Evolutionary conservation across 2,888 invertebrate genomes (phyloP), one percentile per base, ranked within the genome.

Genomic region (Tyria jacobaeae): DNA sequence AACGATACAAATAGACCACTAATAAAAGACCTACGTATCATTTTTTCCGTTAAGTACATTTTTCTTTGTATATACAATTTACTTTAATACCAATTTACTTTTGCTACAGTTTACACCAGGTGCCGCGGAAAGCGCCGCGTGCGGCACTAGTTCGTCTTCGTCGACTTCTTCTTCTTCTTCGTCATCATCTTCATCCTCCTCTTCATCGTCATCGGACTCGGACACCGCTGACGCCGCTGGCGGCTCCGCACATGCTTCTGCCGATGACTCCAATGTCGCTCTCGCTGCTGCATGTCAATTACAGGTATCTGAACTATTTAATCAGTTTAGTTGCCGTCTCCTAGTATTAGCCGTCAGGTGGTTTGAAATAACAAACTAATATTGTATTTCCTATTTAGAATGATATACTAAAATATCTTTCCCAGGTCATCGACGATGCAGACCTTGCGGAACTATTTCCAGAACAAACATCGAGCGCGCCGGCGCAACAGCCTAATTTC

Each of bases 391-490:
- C 60, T 71, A 64, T 71, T 72, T 69, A 41, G 57, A 62, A 49
- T 60, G 50, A 39, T 63, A 64, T 59, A 75, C 70, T 60, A 54
- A 68, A 70, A 66, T 75, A 80, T 74, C 76, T 80, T 82, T 68
- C 63, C 59, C 90, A 96, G 94, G 96, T 96, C 84, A 96, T 97
- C 84, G 96, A 96, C 84, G 96, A 97, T 89, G 97, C 97, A 84
- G 97, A 97, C 89, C 91, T 97, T 76, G 96, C 96, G 71, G 97
- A 96, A 73, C 95, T 97, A 86, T 91, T 97, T 83, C 97, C 97
- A 62, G 96, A 97, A 83, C 96, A 96, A 84, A 95, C 91, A 81
- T 79, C 92, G 85, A 87, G 88, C 89, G 90, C 92, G 90, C 87
- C 92, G 89, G 94, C 95, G 80, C 95, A 84, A 94, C 95, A 87